Evolutionary conservation across 2,888 invertebrate genomes (phyloP).

Genomic region (Norana najaformis): DNA sequence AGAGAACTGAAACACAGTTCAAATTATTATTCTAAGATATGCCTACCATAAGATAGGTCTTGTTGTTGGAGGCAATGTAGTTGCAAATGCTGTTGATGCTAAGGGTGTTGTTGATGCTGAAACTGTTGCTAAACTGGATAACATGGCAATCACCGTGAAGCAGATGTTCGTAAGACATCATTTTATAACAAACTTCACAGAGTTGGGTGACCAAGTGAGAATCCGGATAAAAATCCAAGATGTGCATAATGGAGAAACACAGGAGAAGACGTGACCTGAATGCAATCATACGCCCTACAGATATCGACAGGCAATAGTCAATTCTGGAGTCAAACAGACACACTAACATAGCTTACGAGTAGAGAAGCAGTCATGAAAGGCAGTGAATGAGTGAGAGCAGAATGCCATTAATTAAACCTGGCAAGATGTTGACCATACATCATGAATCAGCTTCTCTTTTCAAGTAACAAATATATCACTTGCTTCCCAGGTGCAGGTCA

Average conservation of each 20-base stretch:
- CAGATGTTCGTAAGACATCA: not conserved
- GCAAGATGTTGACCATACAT: not conserved
- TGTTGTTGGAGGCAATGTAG: no score
- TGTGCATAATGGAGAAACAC: not conserved
- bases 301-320: constrained; percentile 13
- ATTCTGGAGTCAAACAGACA: not conserved
- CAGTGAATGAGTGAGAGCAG: not conserved
- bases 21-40: no score
- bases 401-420: constrained; percentile 4
- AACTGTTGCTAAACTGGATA: no score
- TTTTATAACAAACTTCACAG: not conserved
- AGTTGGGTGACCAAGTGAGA: not conserved
- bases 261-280: not conserved
- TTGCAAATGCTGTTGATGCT: no score
- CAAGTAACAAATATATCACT: not conserved
- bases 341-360: not conserved
- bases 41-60: no score
- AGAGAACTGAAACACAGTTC: no score
- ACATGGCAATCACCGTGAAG: no score
- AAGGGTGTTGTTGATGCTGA: no score
- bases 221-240: not conserved
- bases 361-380: not conserved
- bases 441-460: not conserved
- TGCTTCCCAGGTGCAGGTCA: not conserved
- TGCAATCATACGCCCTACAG: not conserved